A percentile compares a stretch with the other conserved stretches of the same genome.
phyloP scores from a whole-genome alignment of 2,888 invertebrate genomes.

The Megastigmus dorsalis region DNA sequence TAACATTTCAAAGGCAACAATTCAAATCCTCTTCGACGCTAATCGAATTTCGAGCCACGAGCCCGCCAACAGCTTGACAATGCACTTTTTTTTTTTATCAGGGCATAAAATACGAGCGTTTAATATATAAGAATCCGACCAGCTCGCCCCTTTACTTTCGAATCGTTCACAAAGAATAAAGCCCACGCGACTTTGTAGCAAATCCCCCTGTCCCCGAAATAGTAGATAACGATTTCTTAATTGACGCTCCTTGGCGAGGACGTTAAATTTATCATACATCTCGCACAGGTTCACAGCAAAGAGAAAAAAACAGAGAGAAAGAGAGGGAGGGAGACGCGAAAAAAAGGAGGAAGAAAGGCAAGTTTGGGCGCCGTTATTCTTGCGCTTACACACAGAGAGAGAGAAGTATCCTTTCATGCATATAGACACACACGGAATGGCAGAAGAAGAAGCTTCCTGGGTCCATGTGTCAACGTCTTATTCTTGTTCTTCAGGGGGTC shows the following conservation, averaged over 20 bases:
- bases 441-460: slow-evolving; percentile 50
- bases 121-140: too few relatives aligned
- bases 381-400: too few relatives aligned
- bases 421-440: slow-evolving; percentile 37
- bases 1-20: too few relatives aligned
- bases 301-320: neutral
- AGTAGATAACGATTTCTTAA: slow-evolving; percentile 25
- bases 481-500: slow-evolving; percentile 67
- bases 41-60: too few relatives aligned
- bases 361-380: slow-evolving; percentile 11
- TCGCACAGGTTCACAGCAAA: neutral
- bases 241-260: neutral
- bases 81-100: too few relatives aligned
- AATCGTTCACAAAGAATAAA: neutral
- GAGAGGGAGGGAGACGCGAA: neutral
- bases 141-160: neutral
- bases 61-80: too few relatives aligned
- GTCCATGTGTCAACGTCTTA: slow-evolving; percentile 72
- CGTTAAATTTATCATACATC: slow-evolving; percentile 16
- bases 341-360: neutral
- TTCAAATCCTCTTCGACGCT: too few relatives aligned
- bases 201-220: slow-evolving; percentile 7
- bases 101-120: too few relatives aligned
- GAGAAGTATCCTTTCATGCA: slow-evolving; percentile 27
- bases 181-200: too few relatives aligned